phyloP scores from a whole-genome alignment of 1,140 invertebrate species.

The Proctacanthus coquilletti region DNA sequence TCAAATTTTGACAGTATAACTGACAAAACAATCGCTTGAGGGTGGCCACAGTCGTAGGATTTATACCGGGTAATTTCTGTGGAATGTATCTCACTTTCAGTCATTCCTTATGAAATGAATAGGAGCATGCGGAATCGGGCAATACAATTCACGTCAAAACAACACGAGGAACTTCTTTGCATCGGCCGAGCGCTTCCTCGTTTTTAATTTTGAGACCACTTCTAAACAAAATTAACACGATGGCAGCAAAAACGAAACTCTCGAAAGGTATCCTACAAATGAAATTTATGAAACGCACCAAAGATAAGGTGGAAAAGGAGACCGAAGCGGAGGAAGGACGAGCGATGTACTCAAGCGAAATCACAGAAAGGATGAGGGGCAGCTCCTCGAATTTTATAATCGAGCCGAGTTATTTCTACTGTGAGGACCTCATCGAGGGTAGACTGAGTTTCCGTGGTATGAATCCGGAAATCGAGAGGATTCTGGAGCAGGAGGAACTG shows the following conservation, averaged over 20 bases:
- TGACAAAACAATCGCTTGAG: too few relatives aligned
- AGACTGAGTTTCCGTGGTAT: conserved; percentile 74
- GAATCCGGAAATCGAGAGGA: conserved; percentile 72
- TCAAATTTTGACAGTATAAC: too few relatives aligned
- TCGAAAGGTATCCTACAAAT: conserved; percentile 58
- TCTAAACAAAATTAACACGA: conserved; percentile 9
- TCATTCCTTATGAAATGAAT: too few relatives aligned
- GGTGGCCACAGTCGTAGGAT: too few relatives aligned
- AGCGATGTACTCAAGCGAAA: conserved; percentile 46
- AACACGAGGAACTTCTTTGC: too few relatives aligned
- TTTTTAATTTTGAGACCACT: too few relatives aligned
- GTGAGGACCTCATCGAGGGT: conserved; percentile 61
- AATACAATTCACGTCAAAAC: too few relatives aligned
- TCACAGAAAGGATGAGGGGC: conserved; percentile 41
- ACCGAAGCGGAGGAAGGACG: conserved; percentile 53
- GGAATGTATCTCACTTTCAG: too few relatives aligned
- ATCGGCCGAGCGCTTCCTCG: too few relatives aligned
- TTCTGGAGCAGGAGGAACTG: conserved; percentile 41
- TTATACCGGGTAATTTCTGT: too few relatives aligned
- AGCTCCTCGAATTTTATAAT: conserved; percentile 46
- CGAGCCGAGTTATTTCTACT: conserved; percentile 59
- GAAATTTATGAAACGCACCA: conserved; percentile 85
- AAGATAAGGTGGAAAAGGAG: conserved; percentile 62
- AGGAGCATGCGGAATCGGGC: too few relatives aligned
- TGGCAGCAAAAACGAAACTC: conserved; percentile 31